Evolutionary conservation across 2,888 invertebrate species (phyloP), one percentile per base, ranked within the genome.

Genomic region (Drosophila borborema): DNA sequence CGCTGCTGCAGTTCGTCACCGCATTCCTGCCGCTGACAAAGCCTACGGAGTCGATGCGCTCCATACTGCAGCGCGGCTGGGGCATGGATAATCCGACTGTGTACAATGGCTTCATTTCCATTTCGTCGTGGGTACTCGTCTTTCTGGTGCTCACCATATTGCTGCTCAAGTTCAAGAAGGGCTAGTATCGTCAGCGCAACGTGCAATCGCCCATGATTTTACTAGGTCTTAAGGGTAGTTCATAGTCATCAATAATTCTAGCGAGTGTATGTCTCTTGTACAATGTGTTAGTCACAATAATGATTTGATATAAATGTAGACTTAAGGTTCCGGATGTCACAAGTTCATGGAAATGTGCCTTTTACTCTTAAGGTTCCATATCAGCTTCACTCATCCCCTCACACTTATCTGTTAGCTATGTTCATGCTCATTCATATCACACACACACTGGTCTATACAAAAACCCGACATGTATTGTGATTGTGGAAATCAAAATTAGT

Each of bases 11-110:
- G 91, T 95, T 95, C 91, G 91, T 97, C 49, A 96, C 97, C 80
- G 95, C 94, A 81, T 93, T 97, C 49, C 94, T 98, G 23, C 98
- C 98, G 0, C 94, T 98, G 20, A 98, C 98, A 0, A 96, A 97
- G 84, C 96, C 97, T 1, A 98, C 98, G 0, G 98, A 98, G 85
- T 96, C 97, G 3, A 94, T 98, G 77, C 94, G 98, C n/a, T 96
- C 96, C 3, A 96, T 98, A 92, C 92, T 98, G 43, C 97, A 97
- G 58, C 94, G 97, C 81, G 98, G 98, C 1, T 98, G 98, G 98
- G 93, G 94, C 6, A 95, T 98, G 9, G 89, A 93, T 0, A 94
- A 95, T 51, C 95, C 96, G 0, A 94, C 95, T 0, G 98, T 98
- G 3, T 97, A 97, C 92, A 94, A 95, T 20, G 98, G 98, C 0